phyloP scores from a whole-genome alignment of 2,888 invertebrate genomes.

The Limnephilus marmoratus region DNA sequence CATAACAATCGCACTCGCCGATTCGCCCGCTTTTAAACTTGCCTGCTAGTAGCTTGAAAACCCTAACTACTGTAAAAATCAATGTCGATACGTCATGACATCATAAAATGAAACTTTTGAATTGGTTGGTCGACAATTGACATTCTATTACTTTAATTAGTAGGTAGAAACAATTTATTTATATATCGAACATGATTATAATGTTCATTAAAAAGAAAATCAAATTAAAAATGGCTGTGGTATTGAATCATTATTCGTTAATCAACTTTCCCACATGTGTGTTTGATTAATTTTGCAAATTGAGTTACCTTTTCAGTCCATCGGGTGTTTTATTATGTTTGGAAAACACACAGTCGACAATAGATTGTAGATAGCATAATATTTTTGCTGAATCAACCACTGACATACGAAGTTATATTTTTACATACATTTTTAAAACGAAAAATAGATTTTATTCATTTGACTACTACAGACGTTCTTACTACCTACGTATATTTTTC shows the following conservation, averaged over 20 bases:
- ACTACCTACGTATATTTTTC: not conserved
- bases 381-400: not conserved
- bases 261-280: not conserved
- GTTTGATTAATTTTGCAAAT: slow-evolving; percentile 15
- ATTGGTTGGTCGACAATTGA: not conserved
- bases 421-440: not conserved
- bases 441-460: not conserved
- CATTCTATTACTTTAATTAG: not conserved
- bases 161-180: slow-evolving; percentile 18
- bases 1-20: too few relatives aligned
- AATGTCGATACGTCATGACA: not conserved
- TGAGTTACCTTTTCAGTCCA: not conserved
- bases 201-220: slow-evolving; percentile 33
- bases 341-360: not conserved
- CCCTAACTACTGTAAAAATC: not conserved
- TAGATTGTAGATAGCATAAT: not conserved
- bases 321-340: not conserved
- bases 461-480: not conserved
- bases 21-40: too few relatives aligned
- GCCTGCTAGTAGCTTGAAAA: too few relatives aligned
- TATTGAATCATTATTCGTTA: slow-evolving; percentile 18
- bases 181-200: slow-evolving; percentile 17
- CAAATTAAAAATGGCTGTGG: not conserved
- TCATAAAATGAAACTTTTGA: not conserved
- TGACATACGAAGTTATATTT: not conserved